Conservation (phyloP, 2,888 invertebrate genomes). For the Drosophila limbata region DNA sequence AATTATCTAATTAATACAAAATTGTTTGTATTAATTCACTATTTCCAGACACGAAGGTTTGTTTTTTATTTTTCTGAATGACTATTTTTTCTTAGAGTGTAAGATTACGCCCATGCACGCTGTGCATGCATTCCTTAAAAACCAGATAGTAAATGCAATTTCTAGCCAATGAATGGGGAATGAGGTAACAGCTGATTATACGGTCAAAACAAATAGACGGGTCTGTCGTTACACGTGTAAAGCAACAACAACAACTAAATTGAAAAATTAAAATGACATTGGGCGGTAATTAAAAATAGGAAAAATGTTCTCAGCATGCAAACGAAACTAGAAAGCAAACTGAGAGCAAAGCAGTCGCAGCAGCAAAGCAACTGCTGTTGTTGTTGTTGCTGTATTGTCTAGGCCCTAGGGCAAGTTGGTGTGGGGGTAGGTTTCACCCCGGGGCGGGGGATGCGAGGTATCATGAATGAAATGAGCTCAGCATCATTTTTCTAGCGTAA, state of each 20-base stretch:
- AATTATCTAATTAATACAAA: neutral
- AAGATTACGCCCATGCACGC: constrained; percentile 13
- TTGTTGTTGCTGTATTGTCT: neutral
- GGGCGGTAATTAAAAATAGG: constrained; percentile 61
- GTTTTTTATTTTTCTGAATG: neutral
- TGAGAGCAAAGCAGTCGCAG: neutral
- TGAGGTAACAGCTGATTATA: constrained; percentile 40
- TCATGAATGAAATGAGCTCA: constrained; percentile 75
- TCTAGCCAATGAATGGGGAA: neutral
- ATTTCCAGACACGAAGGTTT: neutral
- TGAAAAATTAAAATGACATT: constrained; percentile 60
- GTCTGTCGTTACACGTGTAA: constrained; percentile 9
- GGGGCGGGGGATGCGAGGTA: constrained; percentile 24
- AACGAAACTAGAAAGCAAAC: constrained; percentile 30
- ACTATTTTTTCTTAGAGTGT: constrained; percentile 5
- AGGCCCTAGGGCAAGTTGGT: constrained; percentile 6
- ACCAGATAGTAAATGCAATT: constrained; percentile 11
- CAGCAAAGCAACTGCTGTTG: neutral
- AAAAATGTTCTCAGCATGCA: constrained; percentile 33
- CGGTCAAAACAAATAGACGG: neutral
- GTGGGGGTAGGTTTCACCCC: neutral
- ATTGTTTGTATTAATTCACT: too few species aligned
- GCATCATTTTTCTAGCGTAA: constrained; percentile 31
- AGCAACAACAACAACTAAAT: constrained; percentile 16
- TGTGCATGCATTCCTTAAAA: neutral